These are phyloP conservation scores for Aphrocallistes beatrix DNA, from an alignment of 37 sponge, comb jelly and placozoan species.

Conservation along the genomic window DNA sequence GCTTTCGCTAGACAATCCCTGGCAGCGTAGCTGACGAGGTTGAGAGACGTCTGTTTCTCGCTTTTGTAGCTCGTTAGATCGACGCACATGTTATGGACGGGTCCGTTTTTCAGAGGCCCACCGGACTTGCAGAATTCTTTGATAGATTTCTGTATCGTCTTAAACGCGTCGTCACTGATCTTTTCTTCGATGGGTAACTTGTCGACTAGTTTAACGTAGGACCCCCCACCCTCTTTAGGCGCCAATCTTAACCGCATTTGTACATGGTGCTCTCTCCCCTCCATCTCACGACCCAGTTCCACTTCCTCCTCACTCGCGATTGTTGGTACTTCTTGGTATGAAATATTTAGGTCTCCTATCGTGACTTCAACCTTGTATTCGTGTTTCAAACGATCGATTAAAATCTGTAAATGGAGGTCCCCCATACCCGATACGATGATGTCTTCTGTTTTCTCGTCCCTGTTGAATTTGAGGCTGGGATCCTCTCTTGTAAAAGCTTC, in stretches of 20 bases:
- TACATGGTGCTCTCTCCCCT: not conserved
- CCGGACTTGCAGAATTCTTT: not conserved
- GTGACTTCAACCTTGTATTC: conserved; percentile 54
- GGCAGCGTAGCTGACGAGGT: not conserved
- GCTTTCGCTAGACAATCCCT: not conserved
- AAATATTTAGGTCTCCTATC: conserved; percentile 65
- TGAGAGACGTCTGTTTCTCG: not conserved
- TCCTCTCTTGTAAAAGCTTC: conserved; percentile 57
- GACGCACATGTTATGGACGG: not conserved
- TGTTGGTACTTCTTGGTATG: conserved; percentile 68
- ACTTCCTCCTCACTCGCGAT: not conserved
- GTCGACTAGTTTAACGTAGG: not conserved
- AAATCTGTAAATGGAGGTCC: conserved; percentile 84
- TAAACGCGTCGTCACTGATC: not conserved
- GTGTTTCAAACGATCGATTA: conserved; percentile 45
- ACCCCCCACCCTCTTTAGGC: not conserved
- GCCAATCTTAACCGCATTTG: not conserved
- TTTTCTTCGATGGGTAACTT: not conserved
- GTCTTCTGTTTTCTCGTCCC: conserved; percentile 62
- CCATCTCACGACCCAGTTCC: not conserved
- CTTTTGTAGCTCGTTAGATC: not conserved
- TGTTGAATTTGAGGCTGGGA: conserved; percentile 76
- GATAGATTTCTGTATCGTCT: not conserved
- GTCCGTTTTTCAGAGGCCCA: not conserved
- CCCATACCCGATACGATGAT: conserved; percentile 89